Percentiles rank a stretch among this genome's conserved stretches.
Conservation (phyloP, 2,888 invertebrate genomes). For the Xestia ashworthii region DNA sequence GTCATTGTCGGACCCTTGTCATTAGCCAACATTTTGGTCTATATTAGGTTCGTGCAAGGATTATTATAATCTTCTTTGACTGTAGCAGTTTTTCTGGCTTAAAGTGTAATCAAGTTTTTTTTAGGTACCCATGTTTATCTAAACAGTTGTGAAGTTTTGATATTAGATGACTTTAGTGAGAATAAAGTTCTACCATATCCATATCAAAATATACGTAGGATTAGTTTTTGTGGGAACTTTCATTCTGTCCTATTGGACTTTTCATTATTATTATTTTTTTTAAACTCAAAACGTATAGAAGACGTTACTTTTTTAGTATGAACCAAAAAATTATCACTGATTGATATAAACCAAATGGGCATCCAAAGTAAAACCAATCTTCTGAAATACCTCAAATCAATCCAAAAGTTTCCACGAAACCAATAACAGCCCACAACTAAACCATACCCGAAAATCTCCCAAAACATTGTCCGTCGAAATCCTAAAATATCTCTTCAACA, state of each 20-base stretch:
- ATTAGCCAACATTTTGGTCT: conserved; percentile 34
- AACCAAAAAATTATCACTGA: not conserved
- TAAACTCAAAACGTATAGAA: not conserved
- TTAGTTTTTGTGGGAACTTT: not conserved
- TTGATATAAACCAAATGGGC: not conserved
- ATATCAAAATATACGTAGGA: not conserved
- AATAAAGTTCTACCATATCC: not conserved
- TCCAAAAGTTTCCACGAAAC: conserved; percentile 13
- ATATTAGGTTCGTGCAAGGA: conserved; percentile 33
- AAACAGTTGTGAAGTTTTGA: not conserved
- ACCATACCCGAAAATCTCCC: conserved; percentile 13
- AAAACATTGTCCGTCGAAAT: conserved; percentile 33
- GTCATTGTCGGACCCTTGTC: conserved; percentile 57
- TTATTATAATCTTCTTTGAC: conserved; percentile 42
- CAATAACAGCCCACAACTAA: conserved; percentile 25
- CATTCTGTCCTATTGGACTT: not conserved
- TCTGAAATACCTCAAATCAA: conserved; percentile 27
- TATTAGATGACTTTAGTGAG: not conserved
- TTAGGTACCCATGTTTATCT: not conserved
- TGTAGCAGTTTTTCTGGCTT: conserved; percentile 15
- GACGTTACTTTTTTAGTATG: not conserved
- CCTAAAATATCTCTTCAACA: conserved; percentile 49
- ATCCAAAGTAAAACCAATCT: not conserved
- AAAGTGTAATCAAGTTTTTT: conserved; percentile 13
- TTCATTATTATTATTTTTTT: too few relatives aligned